Evolutionary conservation across 2,888 invertebrate genomes (phyloP), one percentile per base, ranked within the genome.

Genomic region (Oeneis ivallda): DNA sequence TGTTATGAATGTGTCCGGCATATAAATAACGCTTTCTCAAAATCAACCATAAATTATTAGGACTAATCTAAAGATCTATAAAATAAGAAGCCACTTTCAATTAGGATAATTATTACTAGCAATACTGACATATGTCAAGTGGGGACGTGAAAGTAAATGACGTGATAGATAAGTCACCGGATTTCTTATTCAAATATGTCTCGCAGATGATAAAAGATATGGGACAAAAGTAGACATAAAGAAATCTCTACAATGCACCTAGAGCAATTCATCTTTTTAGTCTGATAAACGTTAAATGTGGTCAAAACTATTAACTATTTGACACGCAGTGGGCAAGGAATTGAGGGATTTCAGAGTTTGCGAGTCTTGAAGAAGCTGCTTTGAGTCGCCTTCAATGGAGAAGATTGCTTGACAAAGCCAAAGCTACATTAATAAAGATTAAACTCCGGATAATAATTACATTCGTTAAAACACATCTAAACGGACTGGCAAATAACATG

Each of bases 81-180:
- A 15, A 45, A 45, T 58, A 45, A 43, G 32, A 32, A 11, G 43
- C 57, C n/a, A 26, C 43, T 43, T 26, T 57, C 43, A 9, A 43
- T 45, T 8, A 45, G 0, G 43, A 57, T 57, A 57, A 59, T 45
- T 8, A 37, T 8, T 37, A 47, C 47, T 59, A 59, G 45, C 58
- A 59, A 59, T 47, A 59, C 34, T 26, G 58, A 59, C 59, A 59
- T 49, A 59, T 49, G 59, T 47, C 59, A 49, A 49, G 34, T 11
- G n/a, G 47, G 17, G 45, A 59, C 13, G 59, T 49, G 59, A 59
- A 59, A 59, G 59, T 59, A 49, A 57, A 19, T 59, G 59, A 59
- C 49, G 34, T 37, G 45, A 47, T 37, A 59, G 49, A 59, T 59
- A 59, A 37, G 34, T 59, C 59, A 45, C 58, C 8, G 15, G 37